Percentiles rank a stretch among this genome's conserved stretches.
These are phyloP conservation scores for Aphelenchoides besseyi DNA, from an alignment of 1,140 invertebrate genomes.

Conservation along the genomic window DNA sequence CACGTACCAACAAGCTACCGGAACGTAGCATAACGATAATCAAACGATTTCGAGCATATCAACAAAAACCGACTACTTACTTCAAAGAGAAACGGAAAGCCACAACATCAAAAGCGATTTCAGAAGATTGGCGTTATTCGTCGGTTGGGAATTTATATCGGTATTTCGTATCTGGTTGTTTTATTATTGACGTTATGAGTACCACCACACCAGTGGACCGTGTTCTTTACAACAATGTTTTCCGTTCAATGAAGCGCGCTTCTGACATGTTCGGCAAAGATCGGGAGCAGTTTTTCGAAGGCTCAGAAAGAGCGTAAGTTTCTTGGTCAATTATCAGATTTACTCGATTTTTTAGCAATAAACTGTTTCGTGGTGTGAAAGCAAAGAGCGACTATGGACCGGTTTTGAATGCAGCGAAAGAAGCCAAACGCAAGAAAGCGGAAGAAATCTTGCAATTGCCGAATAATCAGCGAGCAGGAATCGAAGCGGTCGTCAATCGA, in stretches of 20 bases:
- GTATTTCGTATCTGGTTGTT: background rate
- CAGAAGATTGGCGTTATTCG: too few relatives aligned
- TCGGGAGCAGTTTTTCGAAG: conserved; percentile 79
- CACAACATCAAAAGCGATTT: background rate
- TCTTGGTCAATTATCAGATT: conserved; percentile 26
- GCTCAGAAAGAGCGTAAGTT: conserved; percentile 77
- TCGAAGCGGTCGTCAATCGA: conserved; percentile 38
- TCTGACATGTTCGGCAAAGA: conserved; percentile 95
- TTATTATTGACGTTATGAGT: background rate
- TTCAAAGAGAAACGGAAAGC: background rate
- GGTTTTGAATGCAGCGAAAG: conserved; percentile 77
- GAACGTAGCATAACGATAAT: background rate
- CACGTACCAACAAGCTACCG: conserved; percentile 1
- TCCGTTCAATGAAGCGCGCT: conserved; percentile 89
- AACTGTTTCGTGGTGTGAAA: conserved; percentile 73
- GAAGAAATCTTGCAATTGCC: conserved; percentile 48
- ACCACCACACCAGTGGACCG: background rate
- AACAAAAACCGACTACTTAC: background rate
- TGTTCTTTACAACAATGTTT: conserved; percentile 70
- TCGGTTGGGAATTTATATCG: background rate
- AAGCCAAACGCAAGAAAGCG: conserved; percentile 58
- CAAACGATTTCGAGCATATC: background rate
- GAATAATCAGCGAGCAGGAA: conserved; percentile 33
- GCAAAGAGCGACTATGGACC: conserved; percentile 80
- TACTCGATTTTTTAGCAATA: conserved; percentile 70